phyloP scores from a whole-genome alignment of 2,113 vertebrate genomes.

The Lepisosteus oculatus region DNA sequence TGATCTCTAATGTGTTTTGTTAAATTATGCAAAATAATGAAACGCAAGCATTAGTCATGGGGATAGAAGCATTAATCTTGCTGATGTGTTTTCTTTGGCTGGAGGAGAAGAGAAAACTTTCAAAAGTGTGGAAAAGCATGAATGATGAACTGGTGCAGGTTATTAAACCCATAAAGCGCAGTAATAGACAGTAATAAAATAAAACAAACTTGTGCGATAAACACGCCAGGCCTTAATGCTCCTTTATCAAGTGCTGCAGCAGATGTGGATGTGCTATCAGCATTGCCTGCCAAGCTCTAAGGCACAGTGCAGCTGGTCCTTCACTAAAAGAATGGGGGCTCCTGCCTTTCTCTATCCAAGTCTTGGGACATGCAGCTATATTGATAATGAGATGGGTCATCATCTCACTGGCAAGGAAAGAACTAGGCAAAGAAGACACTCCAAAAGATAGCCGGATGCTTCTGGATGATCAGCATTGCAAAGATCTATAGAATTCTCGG shows the following conservation, averaged over 20 bases:
- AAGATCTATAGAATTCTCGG: no score
- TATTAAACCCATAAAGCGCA: background rate
- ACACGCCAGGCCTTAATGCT: background rate
- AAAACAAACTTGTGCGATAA: background rate
- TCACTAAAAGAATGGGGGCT: background rate
- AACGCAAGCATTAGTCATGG: background rate
- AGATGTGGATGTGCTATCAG: background rate
- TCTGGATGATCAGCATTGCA: no score
- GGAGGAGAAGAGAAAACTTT: background rate
- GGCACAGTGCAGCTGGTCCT: slow-evolving; percentile 8
- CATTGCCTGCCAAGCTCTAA: background rate
- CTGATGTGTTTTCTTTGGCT: background rate
- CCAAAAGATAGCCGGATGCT: no score
- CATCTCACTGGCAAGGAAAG: background rate
- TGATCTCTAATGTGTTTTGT: background rate
- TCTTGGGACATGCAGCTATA: background rate
- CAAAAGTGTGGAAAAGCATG: background rate
- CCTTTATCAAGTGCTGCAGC: background rate
- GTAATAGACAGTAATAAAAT: background rate
- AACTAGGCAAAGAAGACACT: no score
- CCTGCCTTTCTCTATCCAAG: background rate
- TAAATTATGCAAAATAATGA: slow-evolving; percentile 10
- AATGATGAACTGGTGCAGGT: background rate
- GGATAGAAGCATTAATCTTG: slow-evolving; percentile 1
- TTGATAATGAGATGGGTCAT: background rate